phyloP scores from a whole-genome alignment of 2,113 vertebrate genomes.

The Scytalopus superciliaris region DNA sequence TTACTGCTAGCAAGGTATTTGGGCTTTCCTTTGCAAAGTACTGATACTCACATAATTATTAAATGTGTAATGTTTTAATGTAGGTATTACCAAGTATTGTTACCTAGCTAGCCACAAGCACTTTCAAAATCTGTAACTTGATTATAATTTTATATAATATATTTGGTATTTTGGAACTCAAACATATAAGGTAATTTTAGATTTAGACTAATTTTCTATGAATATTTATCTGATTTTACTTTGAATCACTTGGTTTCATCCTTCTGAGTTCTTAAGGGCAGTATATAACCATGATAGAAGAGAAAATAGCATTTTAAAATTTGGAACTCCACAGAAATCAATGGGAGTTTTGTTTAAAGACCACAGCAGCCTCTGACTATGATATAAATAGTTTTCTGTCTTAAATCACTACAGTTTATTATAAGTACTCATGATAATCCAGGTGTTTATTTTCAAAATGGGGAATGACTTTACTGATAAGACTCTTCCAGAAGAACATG shows the following conservation, averaged over 20 bases:
- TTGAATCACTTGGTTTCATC: not conserved
- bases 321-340: not conserved
- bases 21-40: not conserved
- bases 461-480: not conserved
- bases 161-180: not conserved
- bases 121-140: not conserved
- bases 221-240: not conserved
- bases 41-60: not conserved
- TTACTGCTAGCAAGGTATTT: not conserved
- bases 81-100: not conserved
- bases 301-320: not conserved
- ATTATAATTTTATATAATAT: not conserved
- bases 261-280: not conserved
- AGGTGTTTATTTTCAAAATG: conserved; percentile 14
- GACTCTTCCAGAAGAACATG: not conserved
- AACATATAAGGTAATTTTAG: not conserved
- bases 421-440: not conserved
- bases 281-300: not conserved
- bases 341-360: not conserved
- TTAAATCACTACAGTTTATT: not conserved
- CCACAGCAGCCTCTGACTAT: not conserved
- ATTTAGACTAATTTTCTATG: not conserved
- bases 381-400: not conserved
- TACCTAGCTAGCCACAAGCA: not conserved
- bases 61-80: not conserved